Evolutionary conservation across 2,113 vertebrate genomes (phyloP).

Genomic region (Elephas maximus): DNA sequence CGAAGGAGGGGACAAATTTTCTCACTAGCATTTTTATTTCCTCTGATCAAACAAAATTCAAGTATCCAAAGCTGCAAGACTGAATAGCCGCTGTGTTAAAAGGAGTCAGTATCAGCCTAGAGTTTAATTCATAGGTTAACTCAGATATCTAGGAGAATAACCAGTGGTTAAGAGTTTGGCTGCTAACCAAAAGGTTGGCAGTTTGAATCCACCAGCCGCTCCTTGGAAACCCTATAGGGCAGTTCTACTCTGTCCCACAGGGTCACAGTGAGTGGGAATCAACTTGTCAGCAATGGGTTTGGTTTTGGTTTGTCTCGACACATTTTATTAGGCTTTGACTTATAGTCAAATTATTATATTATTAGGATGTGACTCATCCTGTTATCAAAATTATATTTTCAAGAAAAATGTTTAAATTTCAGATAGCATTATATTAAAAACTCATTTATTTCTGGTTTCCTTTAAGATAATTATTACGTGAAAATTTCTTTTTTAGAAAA

Average conservation of each 20-base stretch:
- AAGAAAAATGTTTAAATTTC: conserved; percentile 37
- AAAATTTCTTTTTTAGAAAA: conserved; percentile 16
- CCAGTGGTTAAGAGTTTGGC: too few relatives aligned
- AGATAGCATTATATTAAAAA: conserved; percentile 34
- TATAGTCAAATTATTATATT: neutral
- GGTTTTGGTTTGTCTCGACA: conserved; percentile 37
- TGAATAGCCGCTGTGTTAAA: neutral
- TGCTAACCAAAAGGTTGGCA: too few relatives aligned
- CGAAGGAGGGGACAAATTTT: neutral
- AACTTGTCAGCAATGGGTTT: too few relatives aligned
- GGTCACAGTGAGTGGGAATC: too few relatives aligned
- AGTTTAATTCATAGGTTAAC: conserved; percentile 65
- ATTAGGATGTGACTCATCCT: neutral
- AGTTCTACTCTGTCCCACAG: too few relatives aligned
- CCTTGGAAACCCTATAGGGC: too few relatives aligned
- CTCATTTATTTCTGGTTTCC: neutral
- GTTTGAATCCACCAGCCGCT: too few relatives aligned
- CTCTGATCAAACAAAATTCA: conserved; percentile 22
- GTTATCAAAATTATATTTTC: neutral
- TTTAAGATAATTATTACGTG: neutral
- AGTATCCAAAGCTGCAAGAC: neutral
- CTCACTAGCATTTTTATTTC: neutral
- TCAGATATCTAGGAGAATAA: conserved; percentile 57
- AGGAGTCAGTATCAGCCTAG: neutral
- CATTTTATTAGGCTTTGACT: conserved; percentile 47